phyloP scores from a whole-genome alignment of 2,888 invertebrate genomes.

The Hoplodrina ambigua region DNA sequence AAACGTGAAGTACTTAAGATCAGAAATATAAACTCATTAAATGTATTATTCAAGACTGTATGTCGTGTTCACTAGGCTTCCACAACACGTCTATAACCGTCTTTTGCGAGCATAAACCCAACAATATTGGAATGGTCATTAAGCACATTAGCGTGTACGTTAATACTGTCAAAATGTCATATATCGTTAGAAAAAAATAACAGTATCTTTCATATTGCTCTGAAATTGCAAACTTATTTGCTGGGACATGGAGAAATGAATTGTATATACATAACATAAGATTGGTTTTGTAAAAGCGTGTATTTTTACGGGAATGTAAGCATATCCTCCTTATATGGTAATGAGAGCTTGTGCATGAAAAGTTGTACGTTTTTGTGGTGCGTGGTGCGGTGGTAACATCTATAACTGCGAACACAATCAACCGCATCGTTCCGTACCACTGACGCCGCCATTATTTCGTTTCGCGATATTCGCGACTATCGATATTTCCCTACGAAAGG shows the following conservation, averaged over 20 bases:
- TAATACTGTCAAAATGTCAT: slow-evolving; percentile 62
- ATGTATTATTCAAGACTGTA: slow-evolving; percentile 17
- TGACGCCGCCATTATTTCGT: slow-evolving; percentile 80
- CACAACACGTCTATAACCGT: slow-evolving; percentile 38
- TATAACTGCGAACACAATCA: slow-evolving; percentile 81
- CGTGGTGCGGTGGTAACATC: slow-evolving; percentile 71
- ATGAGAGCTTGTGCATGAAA: slow-evolving; percentile 71
- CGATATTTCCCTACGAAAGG: slow-evolving; percentile 52
- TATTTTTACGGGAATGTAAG: slow-evolving; percentile 55
- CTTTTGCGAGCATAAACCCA: slow-evolving; percentile 47
- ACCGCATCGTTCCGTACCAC: slow-evolving; percentile 83
- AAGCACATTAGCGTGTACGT: slow-evolving; percentile 53
- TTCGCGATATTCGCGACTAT: slow-evolving; percentile 61
- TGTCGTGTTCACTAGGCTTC: slow-evolving; percentile 8
- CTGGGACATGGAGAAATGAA: slow-evolving; percentile 18
- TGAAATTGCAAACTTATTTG: slow-evolving; percentile 22
- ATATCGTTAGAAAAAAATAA: slow-evolving; percentile 55
- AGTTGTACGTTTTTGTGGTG: slow-evolving; percentile 67
- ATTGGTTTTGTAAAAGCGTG: slow-evolving; percentile 29
- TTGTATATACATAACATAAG: slow-evolving; percentile 32
- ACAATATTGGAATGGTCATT: slow-evolving; percentile 46
- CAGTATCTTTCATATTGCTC: slow-evolving; percentile 28
- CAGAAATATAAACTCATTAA: slow-evolving; percentile 6
- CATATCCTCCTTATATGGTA: slow-evolving; percentile 67
- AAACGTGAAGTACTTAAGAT: slow-evolving; percentile 20